Conservation (phyloP, 1,140 invertebrate genomes). For the Drosophila navojoa region DNA sequence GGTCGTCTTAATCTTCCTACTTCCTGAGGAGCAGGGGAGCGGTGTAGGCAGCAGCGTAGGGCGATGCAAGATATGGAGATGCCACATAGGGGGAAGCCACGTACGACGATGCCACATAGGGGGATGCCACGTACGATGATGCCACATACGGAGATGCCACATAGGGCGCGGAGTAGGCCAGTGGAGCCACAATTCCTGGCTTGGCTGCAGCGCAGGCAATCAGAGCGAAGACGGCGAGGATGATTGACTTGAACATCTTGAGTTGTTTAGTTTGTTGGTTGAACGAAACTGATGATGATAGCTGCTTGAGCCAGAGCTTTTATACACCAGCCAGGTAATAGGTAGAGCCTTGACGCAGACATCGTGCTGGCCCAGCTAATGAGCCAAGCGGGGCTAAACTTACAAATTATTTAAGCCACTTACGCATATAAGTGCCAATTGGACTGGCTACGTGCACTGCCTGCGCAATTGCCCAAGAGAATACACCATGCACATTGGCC, state of each 20-base stretch:
- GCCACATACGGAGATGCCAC: conserved; percentile 60
- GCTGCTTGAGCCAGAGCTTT: conserved; percentile 29
- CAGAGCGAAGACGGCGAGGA: conserved; percentile 61
- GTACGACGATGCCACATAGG: conserved; percentile 59
- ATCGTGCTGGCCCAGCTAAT: conserved; percentile 9
- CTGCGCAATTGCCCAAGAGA: conserved; percentile 17
- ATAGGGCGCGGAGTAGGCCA: conserved; percentile 74
- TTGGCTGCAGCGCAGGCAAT: conserved; percentile 68
- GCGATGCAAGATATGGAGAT: conserved; percentile 61
- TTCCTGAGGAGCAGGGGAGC: conserved; percentile 68
- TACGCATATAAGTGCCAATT: conserved; percentile 25
- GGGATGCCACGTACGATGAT: conserved; percentile 49
- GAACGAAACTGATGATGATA: conserved; percentile 63
- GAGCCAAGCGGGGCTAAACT: background rate
- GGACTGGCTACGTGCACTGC: background rate
- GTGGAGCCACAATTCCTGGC: conserved; percentile 64
- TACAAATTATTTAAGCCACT: background rate
- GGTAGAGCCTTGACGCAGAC: conserved; percentile 33
- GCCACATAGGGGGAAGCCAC: conserved; percentile 68
- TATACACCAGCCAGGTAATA: conserved; percentile 37
- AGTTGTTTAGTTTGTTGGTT: conserved; percentile 29
- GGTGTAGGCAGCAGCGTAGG: conserved; percentile 56
- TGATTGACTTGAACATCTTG: conserved; percentile 78
- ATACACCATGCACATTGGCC: conserved; percentile 43
- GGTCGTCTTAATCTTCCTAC: conserved; percentile 51